Conservation (phyloP, 1,140 invertebrate genomes). For the Atta colombica region DNA sequence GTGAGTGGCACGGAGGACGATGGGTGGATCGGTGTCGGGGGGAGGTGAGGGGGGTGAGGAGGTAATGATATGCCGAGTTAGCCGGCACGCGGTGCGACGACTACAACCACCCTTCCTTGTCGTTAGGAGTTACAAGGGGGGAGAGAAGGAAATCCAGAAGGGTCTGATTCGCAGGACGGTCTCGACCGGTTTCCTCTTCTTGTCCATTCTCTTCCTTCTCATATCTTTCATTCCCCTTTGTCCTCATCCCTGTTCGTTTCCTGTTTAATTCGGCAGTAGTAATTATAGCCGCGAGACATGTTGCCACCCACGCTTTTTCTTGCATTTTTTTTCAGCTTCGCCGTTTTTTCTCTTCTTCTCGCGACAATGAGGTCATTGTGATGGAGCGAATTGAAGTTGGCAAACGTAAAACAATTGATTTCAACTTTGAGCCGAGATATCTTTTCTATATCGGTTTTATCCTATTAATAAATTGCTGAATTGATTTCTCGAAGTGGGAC, state of each 20-base stretch:
- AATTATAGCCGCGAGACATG: conserved; percentile 73
- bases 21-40: conserved; percentile 31
- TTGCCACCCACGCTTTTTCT: conserved; percentile 19
- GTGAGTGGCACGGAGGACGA: conserved; percentile 39
- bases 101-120: conserved; percentile 71
- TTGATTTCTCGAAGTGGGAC: background rate
- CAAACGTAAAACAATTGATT: background rate
- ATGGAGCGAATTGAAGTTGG: background rate
- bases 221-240: background rate
- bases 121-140: conserved; percentile 22
- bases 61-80: conserved; percentile 80
- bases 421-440: background rate
- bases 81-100: conserved; percentile 67
- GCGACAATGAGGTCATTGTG: background rate
- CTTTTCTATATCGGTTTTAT: background rate
- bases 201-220: conserved; percentile 8
- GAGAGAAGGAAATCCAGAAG: conserved; percentile 50
- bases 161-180: conserved; percentile 56
- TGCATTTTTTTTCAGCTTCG: background rate
- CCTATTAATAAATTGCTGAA: background rate
- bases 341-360: background rate
- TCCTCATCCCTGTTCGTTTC: conserved; percentile 21
- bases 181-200: conserved; percentile 58
- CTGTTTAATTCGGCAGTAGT: conserved; percentile 72
- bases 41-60: conserved; percentile 65